Base-by-base conservation (phyloP, 2,888 invertebrate species). In the Coleophora deauratella region DNA sequence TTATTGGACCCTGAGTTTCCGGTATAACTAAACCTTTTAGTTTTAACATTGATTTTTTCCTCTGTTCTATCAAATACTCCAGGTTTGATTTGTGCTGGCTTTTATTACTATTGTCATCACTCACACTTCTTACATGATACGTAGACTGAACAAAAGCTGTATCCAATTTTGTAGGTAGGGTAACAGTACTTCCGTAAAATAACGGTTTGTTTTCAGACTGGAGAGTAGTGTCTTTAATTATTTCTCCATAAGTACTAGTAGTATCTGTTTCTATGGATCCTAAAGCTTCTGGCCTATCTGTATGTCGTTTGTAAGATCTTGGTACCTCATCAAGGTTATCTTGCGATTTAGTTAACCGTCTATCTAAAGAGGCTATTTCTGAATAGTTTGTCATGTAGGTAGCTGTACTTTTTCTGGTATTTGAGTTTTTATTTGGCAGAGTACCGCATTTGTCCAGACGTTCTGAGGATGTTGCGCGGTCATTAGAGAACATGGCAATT, bases 1-100 rank as follows among this genome's bases (percentile, higher is more conserved):
- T 84, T 39, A 91, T 88, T 31, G 90, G 88, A 13, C 72, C 71
- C 63, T 90, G 89, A 41, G 87, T 85, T 75, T 96, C 95, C 3
- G 96, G 96, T 64, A 96, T 96, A 28, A 95, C 93, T 55, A 96
- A 79, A n/a, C 95, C 96, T 60, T 95, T 89, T 44, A 96, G 75
- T 72, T 95, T 96, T 2, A 94, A 93, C 75, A 95, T 90, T 13
- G 93, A 92, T 62, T 91, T 92, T 51, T 92, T 90, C 42, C 95
- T 88, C 66, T 95, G 94, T 71, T 95, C 95, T 54, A 93, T 89
- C 52, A 95, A 77, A 54, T 91, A 90, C 57, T 91, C 92, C 59
- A 94, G 86, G 46, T 92, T 91, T 1, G 89, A 89, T 64, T 89
- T 89, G 49, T 90, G 88, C 52, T 79, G 73, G 27, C 75, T 84